phyloP scores from a whole-genome alignment of 2,113 vertebrate species.

The Tylochromis polylepis region DNA sequence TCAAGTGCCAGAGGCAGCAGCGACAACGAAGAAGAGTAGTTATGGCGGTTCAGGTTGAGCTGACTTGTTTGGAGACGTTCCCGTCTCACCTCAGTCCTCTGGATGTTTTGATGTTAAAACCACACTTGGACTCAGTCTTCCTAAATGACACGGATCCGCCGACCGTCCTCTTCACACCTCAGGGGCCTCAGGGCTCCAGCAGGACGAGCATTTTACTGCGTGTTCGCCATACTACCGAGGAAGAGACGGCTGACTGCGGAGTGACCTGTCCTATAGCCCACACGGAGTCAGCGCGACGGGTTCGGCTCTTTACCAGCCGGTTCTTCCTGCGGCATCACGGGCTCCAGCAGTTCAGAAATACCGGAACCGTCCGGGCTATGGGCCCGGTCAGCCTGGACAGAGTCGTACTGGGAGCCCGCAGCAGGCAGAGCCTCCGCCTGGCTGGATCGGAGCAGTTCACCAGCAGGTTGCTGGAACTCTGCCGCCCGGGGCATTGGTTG shows the following conservation, averaged over 20 bases:
- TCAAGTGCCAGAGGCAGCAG: background rate
- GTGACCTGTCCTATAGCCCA: background rate
- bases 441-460: constrained; percentile 48
- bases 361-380: constrained; percentile 43
- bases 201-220: constrained; percentile 59
- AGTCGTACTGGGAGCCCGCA: constrained; percentile 69
- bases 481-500: constrained; percentile 46
- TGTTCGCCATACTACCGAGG: constrained; percentile 49
- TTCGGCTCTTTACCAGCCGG: constrained; percentile 67
- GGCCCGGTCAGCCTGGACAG: constrained; percentile 48
- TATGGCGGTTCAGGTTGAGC: constrained; percentile 57
- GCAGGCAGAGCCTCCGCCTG: constrained; percentile 53
- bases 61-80: constrained; percentile 50
- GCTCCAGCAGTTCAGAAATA: background rate
- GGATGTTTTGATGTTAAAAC: constrained; percentile 40
- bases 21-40: background rate
- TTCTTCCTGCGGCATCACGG: constrained; percentile 59
- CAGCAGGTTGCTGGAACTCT: constrained; percentile 55
- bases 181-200: background rate
- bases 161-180: constrained; percentile 65
- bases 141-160: constrained; percentile 19
- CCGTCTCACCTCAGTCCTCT: constrained; percentile 57
- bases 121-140: constrained; percentile 45
- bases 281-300: background rate
- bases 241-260: constrained; percentile 38